Conservation (phyloP, 2,888 invertebrate genomes). For the Lasioglossum lativentre region DNA sequence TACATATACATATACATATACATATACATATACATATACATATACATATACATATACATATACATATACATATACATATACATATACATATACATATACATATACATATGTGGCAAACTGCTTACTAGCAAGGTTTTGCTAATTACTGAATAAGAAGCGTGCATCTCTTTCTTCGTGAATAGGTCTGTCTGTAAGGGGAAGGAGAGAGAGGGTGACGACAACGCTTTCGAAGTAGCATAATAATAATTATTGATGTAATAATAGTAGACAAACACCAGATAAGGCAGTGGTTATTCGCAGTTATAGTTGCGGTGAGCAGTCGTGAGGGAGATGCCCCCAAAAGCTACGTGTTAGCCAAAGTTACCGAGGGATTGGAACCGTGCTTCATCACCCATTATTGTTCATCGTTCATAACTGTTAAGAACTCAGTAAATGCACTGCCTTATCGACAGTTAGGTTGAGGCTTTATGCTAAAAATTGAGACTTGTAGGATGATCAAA, state of each 20-base stretch:
- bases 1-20: slow-evolving; percentile 32
- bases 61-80: neutral
- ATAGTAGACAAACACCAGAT: slow-evolving; percentile 84
- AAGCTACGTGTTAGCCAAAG: slow-evolving; percentile 85
- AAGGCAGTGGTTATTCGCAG: slow-evolving; percentile 85
- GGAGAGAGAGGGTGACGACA: slow-evolving; percentile 62
- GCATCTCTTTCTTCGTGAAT: slow-evolving; percentile 72
- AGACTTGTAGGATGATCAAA: slow-evolving; percentile 37
- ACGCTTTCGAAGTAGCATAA: slow-evolving; percentile 72
- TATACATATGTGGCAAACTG: slow-evolving; percentile 61
- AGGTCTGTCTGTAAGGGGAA: slow-evolving; percentile 44
- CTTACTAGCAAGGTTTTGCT: slow-evolving; percentile 62
- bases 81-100: neutral
- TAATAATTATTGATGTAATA: slow-evolving; percentile 78
- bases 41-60: neutral
- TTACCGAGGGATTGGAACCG: slow-evolving; percentile 74
- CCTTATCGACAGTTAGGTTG: neutral
- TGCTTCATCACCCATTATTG: slow-evolving; percentile 48
- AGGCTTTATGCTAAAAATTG: neutral
- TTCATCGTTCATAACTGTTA: neutral
- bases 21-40: slow-evolving; percentile 14
- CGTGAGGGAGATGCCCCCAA: slow-evolving; percentile 84
- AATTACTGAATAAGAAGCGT: slow-evolving; percentile 71
- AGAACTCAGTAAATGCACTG: neutral
- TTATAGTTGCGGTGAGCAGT: slow-evolving; percentile 85